phyloP scores from a whole-genome alignment of 64 coral and sea anemone genomes.

The Porites lutea region DNA sequence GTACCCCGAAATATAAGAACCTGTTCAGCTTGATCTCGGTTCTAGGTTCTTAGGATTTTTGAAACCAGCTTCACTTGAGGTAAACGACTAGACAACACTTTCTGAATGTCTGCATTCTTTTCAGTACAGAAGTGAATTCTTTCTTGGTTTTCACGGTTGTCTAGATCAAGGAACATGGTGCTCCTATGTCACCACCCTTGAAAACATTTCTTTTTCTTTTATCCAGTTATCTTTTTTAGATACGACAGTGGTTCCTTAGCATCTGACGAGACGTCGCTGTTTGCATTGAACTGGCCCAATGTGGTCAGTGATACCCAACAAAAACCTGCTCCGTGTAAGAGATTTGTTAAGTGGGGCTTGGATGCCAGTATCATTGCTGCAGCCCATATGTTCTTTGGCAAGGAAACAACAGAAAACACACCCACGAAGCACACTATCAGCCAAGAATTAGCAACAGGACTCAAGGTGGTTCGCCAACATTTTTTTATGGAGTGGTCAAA shows the following conservation, averaged over 20 bases:
- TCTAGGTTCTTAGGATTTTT: background rate
- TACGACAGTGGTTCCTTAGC: constrained; percentile 38
- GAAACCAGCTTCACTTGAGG: too few relatives aligned
- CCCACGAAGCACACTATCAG: constrained; percentile 39
- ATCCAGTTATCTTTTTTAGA: constrained; percentile 18
- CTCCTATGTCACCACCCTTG: too few relatives aligned
- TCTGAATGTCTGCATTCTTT: too few relatives aligned
- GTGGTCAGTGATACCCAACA: background rate
- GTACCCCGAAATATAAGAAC: background rate
- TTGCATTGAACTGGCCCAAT: constrained; percentile 1
- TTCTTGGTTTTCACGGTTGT: background rate
- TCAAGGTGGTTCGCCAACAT: background rate
- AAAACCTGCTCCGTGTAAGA: background rate
- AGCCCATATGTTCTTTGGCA: constrained; percentile 3
- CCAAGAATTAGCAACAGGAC: background rate
- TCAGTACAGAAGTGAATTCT: too few relatives aligned
- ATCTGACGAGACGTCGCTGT: constrained; percentile 1
- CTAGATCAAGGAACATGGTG: too few relatives aligned
- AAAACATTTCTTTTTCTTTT: background rate
- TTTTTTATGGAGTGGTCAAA: constrained; percentile 15
- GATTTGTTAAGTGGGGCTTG: background rate
- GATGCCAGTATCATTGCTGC: constrained; percentile 53
- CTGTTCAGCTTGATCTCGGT: too few relatives aligned
- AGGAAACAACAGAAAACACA: background rate
- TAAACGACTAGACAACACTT: too few relatives aligned